Evolutionary conservation across 2,797 vertebrate species (phyloP), one percentile per base, ranked within the genome.

Genomic region (Sebastolobus altivelis): DNA sequence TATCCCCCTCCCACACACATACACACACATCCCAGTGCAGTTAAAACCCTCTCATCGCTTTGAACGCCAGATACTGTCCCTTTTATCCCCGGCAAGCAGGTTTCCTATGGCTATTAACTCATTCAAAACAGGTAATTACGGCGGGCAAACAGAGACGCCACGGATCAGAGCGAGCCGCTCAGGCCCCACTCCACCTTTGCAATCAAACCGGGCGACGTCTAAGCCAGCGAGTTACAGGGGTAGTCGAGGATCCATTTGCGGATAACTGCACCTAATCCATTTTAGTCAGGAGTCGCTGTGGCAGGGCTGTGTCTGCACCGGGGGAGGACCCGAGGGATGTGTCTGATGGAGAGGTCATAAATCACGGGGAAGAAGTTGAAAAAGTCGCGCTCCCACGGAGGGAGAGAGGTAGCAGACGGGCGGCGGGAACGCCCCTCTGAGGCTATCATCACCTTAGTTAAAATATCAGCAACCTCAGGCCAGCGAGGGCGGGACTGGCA

Each of bases 51-150:
- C 93, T 93, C 89, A 88, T 91, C 79, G 81, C 95, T 95, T 94
- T 94, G 93, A 94, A 95, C 85, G 37, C 20, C 46, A 90, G 89
- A 95, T 90, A 91, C 79, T 61, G 91, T 84, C 88, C 87, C 93
- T 93, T 95, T 95, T 89, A 95, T 95, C 92, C 93, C 59, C 11
- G 66, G 72, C 80, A 88, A 92, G 90, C 86, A 55, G 87, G 89
- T 83, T 93, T 94, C 91, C 83, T 91, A 90, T 77, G 88, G 88
- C 90, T 93, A 94, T 95, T 94, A 95, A 85, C 88, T 89, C 86
- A 91, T 91, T 90, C 92, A 94, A 92, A 95, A 93, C 92, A 94
- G 94, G 93, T 95, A 91, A 95, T 96, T 94, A 95, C 27, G 71
- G 86, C 46, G 66, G 81, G 88, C 86, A 90, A 91, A 88, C 82